phyloP scores from a whole-genome alignment of 2,888 invertebrate genomes.

The Rambutsinella grinnellia region DNA sequence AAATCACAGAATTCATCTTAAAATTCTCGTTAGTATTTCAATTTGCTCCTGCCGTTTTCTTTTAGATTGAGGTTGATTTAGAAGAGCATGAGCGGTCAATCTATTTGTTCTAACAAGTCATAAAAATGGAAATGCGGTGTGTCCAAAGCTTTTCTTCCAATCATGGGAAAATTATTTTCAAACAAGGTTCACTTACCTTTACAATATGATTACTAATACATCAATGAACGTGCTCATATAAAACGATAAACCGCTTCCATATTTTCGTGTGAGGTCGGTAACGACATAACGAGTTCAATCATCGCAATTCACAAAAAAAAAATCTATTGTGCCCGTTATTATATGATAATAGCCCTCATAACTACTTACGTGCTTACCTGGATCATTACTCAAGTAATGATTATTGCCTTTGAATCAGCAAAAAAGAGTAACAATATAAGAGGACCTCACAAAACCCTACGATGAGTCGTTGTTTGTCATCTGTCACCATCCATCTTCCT shows the following conservation, averaged over 20 bases:
- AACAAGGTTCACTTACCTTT: background rate
- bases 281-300: conserved; percentile 50
- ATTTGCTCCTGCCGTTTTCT: too few species aligned
- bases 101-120: background rate
- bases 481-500: conserved; percentile 47
- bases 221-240: conserved; percentile 18
- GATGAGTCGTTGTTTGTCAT: conserved; percentile 52
- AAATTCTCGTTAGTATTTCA: too few species aligned
- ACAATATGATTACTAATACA: background rate
- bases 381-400: conserved; percentile 41
- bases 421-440: background rate
- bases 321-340: conserved; percentile 34
- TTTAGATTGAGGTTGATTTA: conserved; percentile 4
- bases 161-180: background rate
- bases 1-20: too few species aligned
- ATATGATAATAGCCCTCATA: conserved; percentile 23
- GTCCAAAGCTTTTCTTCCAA: background rate
- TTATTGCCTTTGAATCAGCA: conserved; percentile 41
- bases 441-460: background rate
- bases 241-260: conserved; percentile 25
- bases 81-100: conserved; percentile 45
- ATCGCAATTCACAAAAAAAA: conserved; percentile 40
- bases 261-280: conserved; percentile 46
- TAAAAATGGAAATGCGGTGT: background rate
- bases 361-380: conserved; percentile 6